These are phyloP conservation scores for Auanema freiburgensis DNA, from an alignment of 2,888 invertebrate genomes.

Conservation along the genomic window DNA sequence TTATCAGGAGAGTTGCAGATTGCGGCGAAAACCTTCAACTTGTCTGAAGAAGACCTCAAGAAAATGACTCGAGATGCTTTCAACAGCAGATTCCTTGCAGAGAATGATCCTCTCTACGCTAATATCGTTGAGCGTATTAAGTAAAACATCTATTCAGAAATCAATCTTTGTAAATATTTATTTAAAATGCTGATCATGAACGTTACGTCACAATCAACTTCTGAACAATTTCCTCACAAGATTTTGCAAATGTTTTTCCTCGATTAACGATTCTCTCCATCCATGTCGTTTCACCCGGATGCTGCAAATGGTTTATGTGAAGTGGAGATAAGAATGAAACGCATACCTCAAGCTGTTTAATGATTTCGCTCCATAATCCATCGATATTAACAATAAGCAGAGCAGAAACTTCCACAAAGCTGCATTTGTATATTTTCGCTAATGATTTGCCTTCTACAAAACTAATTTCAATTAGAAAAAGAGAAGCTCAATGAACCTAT, in stretches of 20 bases:
- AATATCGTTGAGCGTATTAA: no score
- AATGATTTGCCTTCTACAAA: conserved; percentile 57
- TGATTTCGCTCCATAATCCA: conserved; percentile 49
- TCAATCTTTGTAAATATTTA: background rate
- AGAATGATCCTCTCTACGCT: no score
- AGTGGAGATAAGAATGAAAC: background rate
- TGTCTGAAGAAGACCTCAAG: background rate
- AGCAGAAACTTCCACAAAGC: conserved; percentile 56
- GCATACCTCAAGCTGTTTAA: conserved; percentile 45
- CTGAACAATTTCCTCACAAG: conserved; percentile 55
- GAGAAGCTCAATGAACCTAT: conserved; percentile 42
- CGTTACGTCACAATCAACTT: conserved; percentile 19
- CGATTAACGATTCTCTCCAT: conserved; percentile 46
- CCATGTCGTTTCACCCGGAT: conserved; percentile 22
- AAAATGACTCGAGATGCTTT: no score
- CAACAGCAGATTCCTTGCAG: no score
- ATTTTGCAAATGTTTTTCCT: conserved; percentile 53
- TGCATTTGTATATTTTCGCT: conserved; percentile 58
- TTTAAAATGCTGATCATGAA: background rate
- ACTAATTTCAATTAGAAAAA: background rate
- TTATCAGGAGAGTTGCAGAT: conserved; percentile 16
- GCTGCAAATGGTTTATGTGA: conserved; percentile 2
- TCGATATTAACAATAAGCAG: conserved; percentile 54
- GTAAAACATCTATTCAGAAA: no score
- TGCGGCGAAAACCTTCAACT: conserved; percentile 13